Evolutionary conservation across 64 coral and sea anemone genomes (phyloP), one percentile per base, ranked within the genome.

Genomic region (Trachythela sp.): DNA sequence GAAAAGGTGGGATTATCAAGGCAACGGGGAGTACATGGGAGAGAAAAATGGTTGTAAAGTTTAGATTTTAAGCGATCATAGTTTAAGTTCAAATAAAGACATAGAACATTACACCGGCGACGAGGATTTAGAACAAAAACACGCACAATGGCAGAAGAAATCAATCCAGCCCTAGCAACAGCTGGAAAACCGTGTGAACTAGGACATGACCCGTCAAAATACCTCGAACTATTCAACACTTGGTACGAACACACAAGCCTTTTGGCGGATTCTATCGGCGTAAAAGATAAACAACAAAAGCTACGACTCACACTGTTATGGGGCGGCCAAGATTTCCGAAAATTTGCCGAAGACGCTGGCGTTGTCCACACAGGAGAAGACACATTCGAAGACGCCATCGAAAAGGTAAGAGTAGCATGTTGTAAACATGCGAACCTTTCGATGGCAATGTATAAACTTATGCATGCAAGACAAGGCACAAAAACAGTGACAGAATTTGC

Each of bases 231-330:
- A 8, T 89, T 89, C 18, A 24, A 88, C 20, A 34, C 34, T 30
- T 76, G 38, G 60, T 88, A 88, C 39, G 10, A 75, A 77, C 64
- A 76, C 30, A 75, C 87, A 72, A 88, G 24, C 38, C 87, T 49
- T 40, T 36, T 88, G 31, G 64, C 6, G 13, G 40, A 76, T 33
- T 88, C 64, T n/a, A 48, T 75, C 39, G 2, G 26, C 22, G 60
- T 75, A 24, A 77, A 77, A 75, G 87, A 88, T 20, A 38, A n/a
- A 15, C 22, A 29, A 70, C 87, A 88, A 29, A 70, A 88, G 41
- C 58, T 88, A 29, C 22, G 1, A n/a, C 22, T 77, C 4, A 75
- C 37, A 14, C 64, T 87, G 8, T 48, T 87, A 11, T 60, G 41
- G 85, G 51, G 51, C 10, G 85, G 85, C 24, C 60, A 88, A 43